A percentile compares a stretch with the other conserved stretches of the same genome.
Evolutionary conservation across 2,113 vertebrate genomes (phyloP).

Genomic region (Otus sunia): DNA sequence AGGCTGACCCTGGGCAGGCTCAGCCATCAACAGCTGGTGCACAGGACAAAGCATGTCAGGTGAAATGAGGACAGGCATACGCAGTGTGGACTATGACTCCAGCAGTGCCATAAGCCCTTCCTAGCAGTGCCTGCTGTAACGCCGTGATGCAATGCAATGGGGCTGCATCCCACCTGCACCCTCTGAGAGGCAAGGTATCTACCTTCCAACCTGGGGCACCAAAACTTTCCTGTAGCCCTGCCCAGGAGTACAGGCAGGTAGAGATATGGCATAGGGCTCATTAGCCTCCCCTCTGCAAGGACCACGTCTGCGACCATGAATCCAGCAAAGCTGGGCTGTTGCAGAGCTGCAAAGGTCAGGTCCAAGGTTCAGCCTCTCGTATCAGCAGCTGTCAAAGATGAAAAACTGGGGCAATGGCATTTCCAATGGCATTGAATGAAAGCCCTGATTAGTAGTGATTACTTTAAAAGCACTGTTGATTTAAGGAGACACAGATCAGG

Average conservation of each 20-base stretch:
- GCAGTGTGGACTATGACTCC: accelerated
- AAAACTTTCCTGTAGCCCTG: neutral
- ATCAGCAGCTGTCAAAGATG: neutral
- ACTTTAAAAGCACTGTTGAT: constrained; percentile 35
- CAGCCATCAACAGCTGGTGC: neutral
- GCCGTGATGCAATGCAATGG: no score
- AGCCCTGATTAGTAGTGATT: neutral
- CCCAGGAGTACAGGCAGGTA: neutral
- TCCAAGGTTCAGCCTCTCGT: neutral
- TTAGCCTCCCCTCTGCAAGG: neutral
- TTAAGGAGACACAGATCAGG: constrained; percentile 8
- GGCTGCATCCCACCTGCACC: neutral
- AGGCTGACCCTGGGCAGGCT: neutral
- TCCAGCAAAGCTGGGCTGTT: neutral
- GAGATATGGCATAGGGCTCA: accelerated
- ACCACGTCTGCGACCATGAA: neutral
- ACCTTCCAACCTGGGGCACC: neutral
- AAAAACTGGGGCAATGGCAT: constrained; percentile 3
- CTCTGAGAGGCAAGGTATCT: neutral
- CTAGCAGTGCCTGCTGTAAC: neutral
- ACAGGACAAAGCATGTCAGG: neutral
- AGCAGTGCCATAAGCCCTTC: neutral
- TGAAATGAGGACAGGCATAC: neutral
- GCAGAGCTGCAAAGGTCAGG: neutral
- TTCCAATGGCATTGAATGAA: constrained; percentile 23